These are phyloP conservation scores for Ametastegia equiseti DNA, from an alignment of 2,888 invertebrate species.

Conservation along the genomic window DNA sequence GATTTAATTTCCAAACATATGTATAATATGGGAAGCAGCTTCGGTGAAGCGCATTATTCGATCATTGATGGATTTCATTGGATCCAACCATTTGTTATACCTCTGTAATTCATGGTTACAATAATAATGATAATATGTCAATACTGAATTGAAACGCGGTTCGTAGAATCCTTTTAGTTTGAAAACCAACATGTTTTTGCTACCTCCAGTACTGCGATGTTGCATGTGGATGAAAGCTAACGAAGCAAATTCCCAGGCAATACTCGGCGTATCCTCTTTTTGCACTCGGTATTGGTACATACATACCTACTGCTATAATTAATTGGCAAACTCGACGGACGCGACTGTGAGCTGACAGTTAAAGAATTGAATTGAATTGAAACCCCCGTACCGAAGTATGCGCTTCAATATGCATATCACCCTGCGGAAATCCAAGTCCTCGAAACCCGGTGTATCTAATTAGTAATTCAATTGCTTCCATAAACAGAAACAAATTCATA, in stretches of 20 bases:
- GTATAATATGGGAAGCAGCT: background rate
- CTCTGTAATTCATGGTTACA: background rate
- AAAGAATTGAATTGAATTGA: background rate
- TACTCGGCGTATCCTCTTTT: background rate
- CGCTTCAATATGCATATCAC: background rate
- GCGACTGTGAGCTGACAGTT: background rate
- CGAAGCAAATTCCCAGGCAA: slow-evolving; percentile 1
- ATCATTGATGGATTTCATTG: background rate
- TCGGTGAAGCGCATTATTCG: background rate
- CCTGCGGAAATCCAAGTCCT: background rate
- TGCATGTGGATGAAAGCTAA: slow-evolving; percentile 8
- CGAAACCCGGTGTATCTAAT: too few species aligned
- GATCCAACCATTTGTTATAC: background rate
- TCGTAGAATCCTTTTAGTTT: background rate
- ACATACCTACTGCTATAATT: background rate
- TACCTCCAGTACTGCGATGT: background rate
- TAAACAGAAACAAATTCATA: too few species aligned
- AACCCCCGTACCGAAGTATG: background rate
- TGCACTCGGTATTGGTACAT: background rate
- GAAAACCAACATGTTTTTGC: background rate
- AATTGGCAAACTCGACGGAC: slow-evolving; percentile 1
- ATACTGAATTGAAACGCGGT: background rate
- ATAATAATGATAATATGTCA: background rate
- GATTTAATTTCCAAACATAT: background rate
- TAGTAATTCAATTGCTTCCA: too few species aligned